Evolutionary conservation across 2,888 invertebrate genomes (phyloP).

Genomic region (Nipponacmea schrenckii): DNA sequence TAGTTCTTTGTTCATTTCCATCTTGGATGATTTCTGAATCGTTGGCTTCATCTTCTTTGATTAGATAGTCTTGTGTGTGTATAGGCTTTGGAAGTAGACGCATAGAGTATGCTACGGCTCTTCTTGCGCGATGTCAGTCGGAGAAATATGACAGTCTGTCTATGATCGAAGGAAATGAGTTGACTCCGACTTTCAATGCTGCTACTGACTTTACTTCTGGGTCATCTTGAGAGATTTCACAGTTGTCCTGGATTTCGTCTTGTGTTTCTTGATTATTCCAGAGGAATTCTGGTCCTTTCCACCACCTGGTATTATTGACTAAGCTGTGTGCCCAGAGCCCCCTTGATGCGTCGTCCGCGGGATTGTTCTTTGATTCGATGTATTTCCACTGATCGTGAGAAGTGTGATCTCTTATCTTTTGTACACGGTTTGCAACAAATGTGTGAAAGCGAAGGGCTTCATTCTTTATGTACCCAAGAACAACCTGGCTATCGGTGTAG

Average conservation of each 20-base stretch:
- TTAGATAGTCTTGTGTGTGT: too few relatives aligned
- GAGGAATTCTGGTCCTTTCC: not conserved
- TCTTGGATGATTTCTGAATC: too few relatives aligned
- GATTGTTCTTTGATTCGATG: not conserved
- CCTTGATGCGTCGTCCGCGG: slow-evolving; percentile 19
- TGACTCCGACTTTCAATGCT: not conserved
- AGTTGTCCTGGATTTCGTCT: too few relatives aligned
- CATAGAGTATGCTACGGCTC: not conserved
- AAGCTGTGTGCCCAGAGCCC: slow-evolving; percentile 1
- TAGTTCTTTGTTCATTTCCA: too few relatives aligned
- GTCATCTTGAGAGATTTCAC: not conserved
- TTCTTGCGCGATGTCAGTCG: not conserved
- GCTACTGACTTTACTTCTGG: not conserved
- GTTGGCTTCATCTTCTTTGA: too few relatives aligned
- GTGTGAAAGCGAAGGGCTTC: not conserved
- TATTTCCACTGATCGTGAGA: not conserved
- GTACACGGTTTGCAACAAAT: not conserved
- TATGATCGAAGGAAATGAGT: not conserved
- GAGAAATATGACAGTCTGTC: not conserved
- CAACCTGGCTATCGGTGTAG: not conserved
- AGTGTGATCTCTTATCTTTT: not conserved
- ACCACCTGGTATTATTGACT: not conserved
- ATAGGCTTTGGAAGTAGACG: not conserved
- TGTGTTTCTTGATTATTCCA: not conserved
- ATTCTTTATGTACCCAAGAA: not conserved